Evolutionary conservation across 2,888 invertebrate genomes (phyloP).

Genomic region (Ernsta delagoae): DNA sequence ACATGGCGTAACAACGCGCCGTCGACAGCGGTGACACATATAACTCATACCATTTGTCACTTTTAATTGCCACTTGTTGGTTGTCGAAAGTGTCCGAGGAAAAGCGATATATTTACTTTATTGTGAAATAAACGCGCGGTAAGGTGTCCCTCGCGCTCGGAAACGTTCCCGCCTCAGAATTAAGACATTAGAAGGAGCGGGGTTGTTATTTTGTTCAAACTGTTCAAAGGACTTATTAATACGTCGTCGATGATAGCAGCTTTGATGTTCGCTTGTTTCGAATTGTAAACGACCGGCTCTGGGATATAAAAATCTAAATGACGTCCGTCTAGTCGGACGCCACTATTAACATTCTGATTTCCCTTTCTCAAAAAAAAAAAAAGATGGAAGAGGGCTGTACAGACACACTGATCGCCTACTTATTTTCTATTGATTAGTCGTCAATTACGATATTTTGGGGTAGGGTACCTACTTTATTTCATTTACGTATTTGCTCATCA

Average conservation of each 20-base stretch:
- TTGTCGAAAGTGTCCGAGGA: slow-evolving; percentile 72
- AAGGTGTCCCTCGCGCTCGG: slow-evolving; percentile 43
- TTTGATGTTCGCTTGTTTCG: slow-evolving; percentile 58
- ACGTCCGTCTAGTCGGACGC: slow-evolving; percentile 48
- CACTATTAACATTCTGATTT: slow-evolving; percentile 32
- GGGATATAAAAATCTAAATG: slow-evolving; percentile 53
- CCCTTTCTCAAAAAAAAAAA: slow-evolving; percentile 8
- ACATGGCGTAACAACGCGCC: slow-evolving; percentile 60
- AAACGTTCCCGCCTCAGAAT: slow-evolving; percentile 52
- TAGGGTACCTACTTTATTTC: no score
- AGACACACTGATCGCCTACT: no score
- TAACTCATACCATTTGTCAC: slow-evolving; percentile 81
- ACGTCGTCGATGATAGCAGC: slow-evolving; percentile 54
- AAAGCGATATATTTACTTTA: slow-evolving; percentile 78
- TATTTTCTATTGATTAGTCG: no score
- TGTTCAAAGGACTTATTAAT: slow-evolving; percentile 64
- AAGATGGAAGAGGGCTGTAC: no score
- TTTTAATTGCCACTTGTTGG: slow-evolving; percentile 82
- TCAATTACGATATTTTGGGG: no score
- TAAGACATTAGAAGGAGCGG: slow-evolving; percentile 64
- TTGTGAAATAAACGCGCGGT: slow-evolving; percentile 72
- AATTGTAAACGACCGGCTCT: slow-evolving; percentile 49
- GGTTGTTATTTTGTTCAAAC: slow-evolving; percentile 52
- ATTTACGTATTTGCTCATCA: no score
- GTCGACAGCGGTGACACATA: slow-evolving; percentile 55